Evolutionary conservation across 1,140 invertebrate genomes (phyloP), one percentile per base, ranked within the genome.

Genomic region (Zaprionus inermis): DNA sequence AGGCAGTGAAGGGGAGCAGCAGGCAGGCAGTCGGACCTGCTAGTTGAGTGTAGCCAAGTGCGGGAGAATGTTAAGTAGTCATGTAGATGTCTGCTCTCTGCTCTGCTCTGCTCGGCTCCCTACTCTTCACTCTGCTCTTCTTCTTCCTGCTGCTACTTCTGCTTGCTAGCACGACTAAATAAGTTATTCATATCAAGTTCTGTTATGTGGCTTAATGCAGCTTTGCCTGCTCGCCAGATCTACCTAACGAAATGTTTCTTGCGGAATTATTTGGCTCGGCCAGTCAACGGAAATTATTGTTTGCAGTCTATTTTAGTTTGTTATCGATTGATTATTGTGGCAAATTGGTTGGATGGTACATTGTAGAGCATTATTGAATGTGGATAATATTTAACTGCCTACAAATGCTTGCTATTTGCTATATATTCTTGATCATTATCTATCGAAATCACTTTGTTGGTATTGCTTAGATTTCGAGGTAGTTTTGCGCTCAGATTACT

Each of bases 101-200:
- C 36, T 38, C 36, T 4, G 36, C n/a, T n/a, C n/a, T n/a, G n/a
- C n/a, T n/a, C n/a, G n/a, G n/a, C n/a, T n/a, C n/a, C n/a, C n/a
- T n/a, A n/a, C n/a, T n/a, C n/a, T n/a, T n/a, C n/a, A n/a, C n/a
- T n/a, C n/a, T n/a, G n/a, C n/a, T n/a, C n/a, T n/a, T n/a, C n/a
- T n/a, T n/a, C n/a, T n/a, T n/a, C n/a, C 30, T 32, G 30, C 7
- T 63, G 49, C 44, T n/a, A n/a, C n/a, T n/a, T 67, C 70, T 66
- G 49, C 52, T 51, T 55, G 46, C 46, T 46, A 64, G 57, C 56
- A 41, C 46, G 65, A 69, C 71, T 73, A 69, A 73, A 73, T 73
- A 73, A 73, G 71, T 73, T 73, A 73, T 73, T 73, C 71, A 73
- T 73, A 73, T 73, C 65, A 73, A 73, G 71, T 73, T 60, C 68